Conservation (phyloP, 2,113 vertebrate genomes). For the Picathartes gymnocephalus region DNA sequence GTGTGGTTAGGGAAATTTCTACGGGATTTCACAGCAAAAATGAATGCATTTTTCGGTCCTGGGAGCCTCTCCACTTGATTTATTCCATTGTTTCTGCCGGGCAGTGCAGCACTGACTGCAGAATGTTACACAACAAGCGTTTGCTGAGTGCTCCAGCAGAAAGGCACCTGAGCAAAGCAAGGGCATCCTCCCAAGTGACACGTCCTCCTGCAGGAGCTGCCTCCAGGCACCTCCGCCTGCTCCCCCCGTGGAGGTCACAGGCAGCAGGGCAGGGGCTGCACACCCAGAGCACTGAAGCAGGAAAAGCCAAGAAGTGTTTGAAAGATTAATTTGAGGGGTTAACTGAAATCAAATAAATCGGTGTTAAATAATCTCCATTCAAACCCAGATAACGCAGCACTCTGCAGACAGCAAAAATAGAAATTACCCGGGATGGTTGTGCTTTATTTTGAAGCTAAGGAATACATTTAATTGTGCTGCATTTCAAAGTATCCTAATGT, state of each 20-base stretch:
- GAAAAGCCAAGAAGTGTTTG: neutral
- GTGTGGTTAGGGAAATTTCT: neutral
- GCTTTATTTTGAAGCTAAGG: neutral
- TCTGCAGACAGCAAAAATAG: neutral
- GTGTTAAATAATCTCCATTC: neutral
- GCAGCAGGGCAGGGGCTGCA: neutral
- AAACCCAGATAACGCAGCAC: neutral
- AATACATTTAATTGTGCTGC: neutral
- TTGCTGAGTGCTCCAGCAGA: neutral
- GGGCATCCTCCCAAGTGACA: neutral
- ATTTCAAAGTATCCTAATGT: neutral
- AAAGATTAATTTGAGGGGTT: neutral
- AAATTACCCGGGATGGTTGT: neutral
- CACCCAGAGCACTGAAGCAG: neutral
- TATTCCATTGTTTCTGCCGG: neutral
- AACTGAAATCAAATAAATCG: neutral
- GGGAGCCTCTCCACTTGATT: neutral
- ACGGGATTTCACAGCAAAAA: neutral
- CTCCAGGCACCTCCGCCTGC: neutral
- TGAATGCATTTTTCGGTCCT: accelerated
- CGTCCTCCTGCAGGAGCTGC: neutral
- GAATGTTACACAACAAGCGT: neutral
- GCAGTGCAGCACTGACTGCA: neutral
- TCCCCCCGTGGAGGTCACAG: neutral
- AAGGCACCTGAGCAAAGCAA: neutral